These are phyloP conservation scores for Acrocephalus kingi DNA, from an alignment of 2,113 vertebrate species.

Conservation along the genomic window DNA sequence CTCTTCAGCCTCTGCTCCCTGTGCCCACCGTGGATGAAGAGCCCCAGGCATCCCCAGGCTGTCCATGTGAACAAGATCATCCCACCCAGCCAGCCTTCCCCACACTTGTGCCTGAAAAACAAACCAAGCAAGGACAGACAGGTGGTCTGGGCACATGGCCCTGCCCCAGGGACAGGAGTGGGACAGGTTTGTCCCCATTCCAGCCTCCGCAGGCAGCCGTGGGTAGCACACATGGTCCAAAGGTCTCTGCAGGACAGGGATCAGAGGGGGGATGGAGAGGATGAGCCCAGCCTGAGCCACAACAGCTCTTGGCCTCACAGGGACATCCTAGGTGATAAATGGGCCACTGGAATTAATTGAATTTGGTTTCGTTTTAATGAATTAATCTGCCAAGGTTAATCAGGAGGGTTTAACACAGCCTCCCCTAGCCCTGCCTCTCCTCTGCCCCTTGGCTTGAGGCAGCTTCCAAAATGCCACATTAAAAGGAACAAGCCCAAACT, in stretches of 20 bases:
- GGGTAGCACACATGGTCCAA: fast-evolving
- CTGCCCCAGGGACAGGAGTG: background rate
- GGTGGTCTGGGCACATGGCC: fast-evolving
- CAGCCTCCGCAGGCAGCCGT: fast-evolving
- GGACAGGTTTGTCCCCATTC: background rate
- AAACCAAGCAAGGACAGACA: fast-evolving
- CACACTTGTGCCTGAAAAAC: fast-evolving
- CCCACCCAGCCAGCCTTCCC: background rate
- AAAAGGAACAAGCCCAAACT: background rate
- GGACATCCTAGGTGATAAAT: background rate
- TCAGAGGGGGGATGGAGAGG: background rate
- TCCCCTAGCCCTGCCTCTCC: background rate
- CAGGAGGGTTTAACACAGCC: background rate
- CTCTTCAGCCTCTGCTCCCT: background rate
- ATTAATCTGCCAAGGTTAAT: background rate
- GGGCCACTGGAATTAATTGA: background rate
- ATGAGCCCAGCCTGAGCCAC: background rate
- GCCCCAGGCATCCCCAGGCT: fast-evolving
- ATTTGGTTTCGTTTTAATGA: background rate
- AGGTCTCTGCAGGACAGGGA: background rate
- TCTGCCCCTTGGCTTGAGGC: background rate
- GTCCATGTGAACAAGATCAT: fast-evolving
- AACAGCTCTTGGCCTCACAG: fast-evolving
- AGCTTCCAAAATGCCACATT: background rate
- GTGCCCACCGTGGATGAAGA: fast-evolving